Conservation (phyloP, 1,140 invertebrate species). For the Zaprionus vittiger region DNA sequence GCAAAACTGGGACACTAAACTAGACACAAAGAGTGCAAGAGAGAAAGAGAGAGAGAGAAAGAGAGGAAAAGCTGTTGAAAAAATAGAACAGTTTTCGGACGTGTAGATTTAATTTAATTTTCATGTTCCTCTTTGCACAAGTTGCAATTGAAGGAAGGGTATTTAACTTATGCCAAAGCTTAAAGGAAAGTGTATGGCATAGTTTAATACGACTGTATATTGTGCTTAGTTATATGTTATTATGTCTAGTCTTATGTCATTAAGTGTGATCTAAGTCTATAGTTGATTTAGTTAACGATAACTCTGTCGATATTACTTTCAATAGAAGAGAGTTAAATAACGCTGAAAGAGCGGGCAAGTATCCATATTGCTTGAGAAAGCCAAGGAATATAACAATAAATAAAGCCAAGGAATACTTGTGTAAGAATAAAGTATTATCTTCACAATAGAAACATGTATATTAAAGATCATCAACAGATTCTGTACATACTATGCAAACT, state of each 20-base stretch:
- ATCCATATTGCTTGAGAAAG: too few species aligned
- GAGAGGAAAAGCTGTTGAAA: slow-evolving; percentile 27
- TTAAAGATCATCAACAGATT: not conserved
- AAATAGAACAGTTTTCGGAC: slow-evolving; percentile 35
- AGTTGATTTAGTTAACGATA: too few species aligned
- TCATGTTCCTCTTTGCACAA: not conserved
- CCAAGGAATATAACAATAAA: too few species aligned
- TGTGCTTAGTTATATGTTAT: too few species aligned
- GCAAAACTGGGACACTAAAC: slow-evolving; percentile 25
- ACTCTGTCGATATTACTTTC: too few species aligned
- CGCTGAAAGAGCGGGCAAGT: too few species aligned
- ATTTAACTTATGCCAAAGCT: not conserved
- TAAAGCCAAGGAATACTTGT: too few species aligned
- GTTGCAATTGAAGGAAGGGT: not conserved
- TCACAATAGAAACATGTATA: not conserved
- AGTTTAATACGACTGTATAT: too few species aligned
- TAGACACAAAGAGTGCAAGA: not conserved
- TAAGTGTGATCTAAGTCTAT: too few species aligned
- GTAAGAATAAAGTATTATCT: too few species aligned
- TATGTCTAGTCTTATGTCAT: too few species aligned
- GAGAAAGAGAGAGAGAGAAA: not conserved
- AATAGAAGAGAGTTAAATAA: too few species aligned
- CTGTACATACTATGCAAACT: not conserved
- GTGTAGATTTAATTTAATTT: slow-evolving; percentile 14
- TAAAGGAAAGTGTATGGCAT: not conserved